Base-by-base conservation (phyloP, 2,888 invertebrate genomes). In the Tricholauxania praeusta region DNA sequence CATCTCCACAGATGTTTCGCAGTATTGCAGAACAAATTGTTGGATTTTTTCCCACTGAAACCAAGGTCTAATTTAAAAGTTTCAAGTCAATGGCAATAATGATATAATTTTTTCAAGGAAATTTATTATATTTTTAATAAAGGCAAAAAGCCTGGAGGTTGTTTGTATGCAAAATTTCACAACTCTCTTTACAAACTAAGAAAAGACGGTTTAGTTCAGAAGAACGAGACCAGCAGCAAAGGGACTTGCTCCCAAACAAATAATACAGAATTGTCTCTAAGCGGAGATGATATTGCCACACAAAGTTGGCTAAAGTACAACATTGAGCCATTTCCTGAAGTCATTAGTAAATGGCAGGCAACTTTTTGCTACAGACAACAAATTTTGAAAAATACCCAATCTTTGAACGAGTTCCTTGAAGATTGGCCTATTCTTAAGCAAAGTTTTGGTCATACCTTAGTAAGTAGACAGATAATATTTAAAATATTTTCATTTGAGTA, bases 161-260 rank as follows among this genome's bases (percentile, higher is more conserved):
- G 64, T 22, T 51, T 64, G 1, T 19, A 22, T n/a, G 39, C 51
- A 14, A 64, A 64, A 15, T 64, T 49, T 10, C 64, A 64, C 51
- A 64, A 64, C 65, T 32, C 8, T 3, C 28, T 65, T 52, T 65
- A n/a, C 17, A 52, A 53, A 28, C 28, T 65, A n/a, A 65, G 51
- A 32, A 65, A 65, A 53, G 19, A 51, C 52, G 53, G 65, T n/a
- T 12, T 65, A 53, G 17, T 65, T 22, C 2, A 39, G 39, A 39
- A 39, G 8, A 39, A 39, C 5, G 8, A 39, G 8, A 10, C 8
- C 8, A 6, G 8, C 8, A 10, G 39, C 39, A 10, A 39, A 39
- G 39, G 5, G 7, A 39, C 8, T 39, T 2, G 8, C 6, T 8
- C 39, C 39, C 39, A 39, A 39, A 39, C 5, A 39, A 39, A 14